Evolutionary conservation across 2,797 vertebrate species (phyloP), one percentile per base, ranked within the genome.

Genomic region (Danio aesculapii): DNA sequence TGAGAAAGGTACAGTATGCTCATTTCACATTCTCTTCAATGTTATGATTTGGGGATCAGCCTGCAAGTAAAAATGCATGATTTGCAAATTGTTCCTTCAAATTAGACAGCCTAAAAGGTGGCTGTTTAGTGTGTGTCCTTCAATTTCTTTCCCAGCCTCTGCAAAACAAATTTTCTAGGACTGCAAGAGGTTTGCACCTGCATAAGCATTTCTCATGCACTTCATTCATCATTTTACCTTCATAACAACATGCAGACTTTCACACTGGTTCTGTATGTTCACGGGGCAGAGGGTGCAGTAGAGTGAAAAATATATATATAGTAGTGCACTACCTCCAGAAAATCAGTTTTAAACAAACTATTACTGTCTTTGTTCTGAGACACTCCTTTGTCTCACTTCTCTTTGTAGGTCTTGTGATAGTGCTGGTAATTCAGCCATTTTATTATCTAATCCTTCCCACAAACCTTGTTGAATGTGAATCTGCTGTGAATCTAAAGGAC

Each of bases 1-100:
- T 47, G 75, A 84, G 30, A 84, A 41, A 85, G 84, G 84, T 87
- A n/a, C n/a, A n/a, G n/a, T n/a, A 84, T 63, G 57, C 6, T 53
- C 21, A 14, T 12, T 47, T 47, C 39, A 17, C 44, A 53, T 19
- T 55, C 5, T 30, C 19, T 21, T 74, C 21, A 55, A 16, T 73
- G 41, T 46, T 8, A 52, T 52, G 17, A 49, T 59, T 9, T 59
- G 6, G 39, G 50, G 13, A 12, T 16, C 6, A 57, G 52, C 21
- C 5, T 71, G 43, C 14, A 62, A n/a, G 13, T 73, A n/a, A 17
- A 44, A 16, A 30, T 47, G 59, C 17, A 46, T 17, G 12, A 16
- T 30, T 79, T 78, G 16, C 46, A 50, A 77, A 63, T 39, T 39
- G 8, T 21, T 14, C 11, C 4, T 62, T 63, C 13, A 6, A 58